Base-by-base conservation (phyloP, 2,113 vertebrate species). In the Ancistrus triradiatus region DNA sequence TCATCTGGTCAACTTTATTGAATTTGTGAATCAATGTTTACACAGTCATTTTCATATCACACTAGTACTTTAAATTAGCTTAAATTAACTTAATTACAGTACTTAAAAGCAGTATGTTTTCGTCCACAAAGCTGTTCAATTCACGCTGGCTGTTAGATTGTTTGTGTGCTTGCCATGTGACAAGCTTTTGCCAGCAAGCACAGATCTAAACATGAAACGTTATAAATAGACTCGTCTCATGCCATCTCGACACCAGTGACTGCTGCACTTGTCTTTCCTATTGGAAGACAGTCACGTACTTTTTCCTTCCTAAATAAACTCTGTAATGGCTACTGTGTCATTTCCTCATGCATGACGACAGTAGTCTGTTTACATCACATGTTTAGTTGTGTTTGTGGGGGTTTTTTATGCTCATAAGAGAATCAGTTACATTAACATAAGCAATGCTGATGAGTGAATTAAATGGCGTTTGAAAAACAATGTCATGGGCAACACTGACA, bases 151-250 rank as follows among this genome's bases (percentile, higher is more conserved):
- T 49, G 5, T 27, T 53, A n/a, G 48, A 48, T 10, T 37, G 56
- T 68, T 59, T 63, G 58, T 63, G 52, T 63, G 28, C 35, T 37
- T 50, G 17, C 33, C 66, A 61, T 56, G 18, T 69, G 56, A 66
- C 63, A 21, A 15, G 24, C 11, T 47, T 44, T 77, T 80, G 77
- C 77, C 73, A 82, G 78, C 73, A 82, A 79, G 58, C 78, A 78
- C 76, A 85, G 82, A 87, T 80, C 84, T 78, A 80, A 70, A 85
- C 82, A 58, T 75, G 74, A 72, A 79, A 59, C 69, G 80, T 77
- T 86, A 87, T 84, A 86, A 87, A 87, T 88, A 87, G 85, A 84
- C 33, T 42, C 56, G 74, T 65, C 77, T 77, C 70, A 72, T 77
- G 69, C 44, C 52, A 66, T 72, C 4, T 57, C 40, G 7, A 52